Percentiles rank a stretch among this genome's conserved stretches.
These are phyloP conservation scores for Bos indicus DNA, from an alignment of 2,113 vertebrate genomes.

Conservation along the genomic window DNA sequence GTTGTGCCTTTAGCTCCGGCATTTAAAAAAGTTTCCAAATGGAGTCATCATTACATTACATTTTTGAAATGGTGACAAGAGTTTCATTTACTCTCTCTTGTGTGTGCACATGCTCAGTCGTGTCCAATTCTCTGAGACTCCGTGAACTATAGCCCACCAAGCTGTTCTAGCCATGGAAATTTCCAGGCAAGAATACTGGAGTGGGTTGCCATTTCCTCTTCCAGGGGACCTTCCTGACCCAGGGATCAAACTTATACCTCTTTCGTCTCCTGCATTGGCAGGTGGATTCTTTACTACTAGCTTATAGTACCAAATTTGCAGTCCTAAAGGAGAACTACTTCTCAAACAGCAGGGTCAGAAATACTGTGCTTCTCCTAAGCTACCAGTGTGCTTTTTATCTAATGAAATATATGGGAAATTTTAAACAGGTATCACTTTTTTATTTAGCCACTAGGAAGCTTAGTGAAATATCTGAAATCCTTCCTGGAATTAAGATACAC, in stretches of 20 bases:
- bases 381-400: background rate
- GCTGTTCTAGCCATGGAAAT: background rate
- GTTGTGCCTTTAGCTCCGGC: background rate
- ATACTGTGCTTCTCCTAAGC: background rate
- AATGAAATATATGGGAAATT: background rate
- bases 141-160: background rate
- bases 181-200: background rate
- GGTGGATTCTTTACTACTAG: background rate
- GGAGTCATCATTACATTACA: background rate
- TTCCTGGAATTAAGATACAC: background rate
- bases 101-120: background rate
- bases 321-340: background rate
- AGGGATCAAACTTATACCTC: background rate
- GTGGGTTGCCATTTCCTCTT: background rate
- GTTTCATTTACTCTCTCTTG: background rate
- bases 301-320: background rate
- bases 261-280: background rate
- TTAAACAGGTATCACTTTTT: constrained; percentile 18
- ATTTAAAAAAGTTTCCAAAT: background rate
- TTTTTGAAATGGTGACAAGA: background rate
- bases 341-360: background rate
- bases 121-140: background rate
- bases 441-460: background rate
- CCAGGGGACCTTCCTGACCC: background rate
- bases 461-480: background rate